Evolutionary conservation across 2,888 invertebrate species (phyloP).

Genomic region (Aleiodes testaceus): DNA sequence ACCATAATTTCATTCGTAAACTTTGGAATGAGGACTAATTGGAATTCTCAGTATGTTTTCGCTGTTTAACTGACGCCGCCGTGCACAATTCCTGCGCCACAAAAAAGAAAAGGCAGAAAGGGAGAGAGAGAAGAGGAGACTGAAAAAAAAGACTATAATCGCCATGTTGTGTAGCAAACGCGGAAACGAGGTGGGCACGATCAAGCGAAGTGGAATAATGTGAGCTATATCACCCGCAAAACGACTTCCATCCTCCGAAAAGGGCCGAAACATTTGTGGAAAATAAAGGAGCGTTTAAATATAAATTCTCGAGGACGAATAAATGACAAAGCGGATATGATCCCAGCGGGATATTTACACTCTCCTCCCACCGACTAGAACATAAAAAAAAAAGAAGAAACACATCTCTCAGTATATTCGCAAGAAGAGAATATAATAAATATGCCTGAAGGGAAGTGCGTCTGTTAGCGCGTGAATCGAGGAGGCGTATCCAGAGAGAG

Average conservation of each 20-base stretch:
- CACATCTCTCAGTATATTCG: conserved; percentile 34
- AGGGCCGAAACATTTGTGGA: neutral
- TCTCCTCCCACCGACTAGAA: neutral
- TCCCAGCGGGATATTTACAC: conserved; percentile 43
- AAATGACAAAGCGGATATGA: conserved; percentile 42
- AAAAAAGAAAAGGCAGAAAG: conserved; percentile 57
- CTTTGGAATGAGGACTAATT: conserved; percentile 23
- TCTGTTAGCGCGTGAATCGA: conserved; percentile 37
- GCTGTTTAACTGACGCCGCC: conserved; percentile 53
- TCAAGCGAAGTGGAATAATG: conserved; percentile 30
- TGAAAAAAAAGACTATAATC: conserved; percentile 68
- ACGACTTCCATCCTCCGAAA: conserved; percentile 33
- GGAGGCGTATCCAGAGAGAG: conserved; percentile 31
- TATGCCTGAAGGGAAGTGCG: conserved; percentile 16
- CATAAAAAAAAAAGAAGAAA: neutral
- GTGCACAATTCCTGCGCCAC: conserved; percentile 54
- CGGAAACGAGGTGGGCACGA: conserved; percentile 33
- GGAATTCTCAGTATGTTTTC: conserved; percentile 28
- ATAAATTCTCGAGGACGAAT: conserved; percentile 16
- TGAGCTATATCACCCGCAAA: conserved; percentile 28
- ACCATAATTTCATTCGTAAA: conserved; percentile 29
- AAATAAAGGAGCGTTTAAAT: conserved; percentile 18
- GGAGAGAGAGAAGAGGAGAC: conserved; percentile 75
- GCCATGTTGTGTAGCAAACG: conserved; percentile 32
- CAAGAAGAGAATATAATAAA: conserved; percentile 36